These are phyloP conservation scores for Amia ocellicauda DNA, from an alignment of 2,113 vertebrate genomes.

Conservation along the genomic window DNA sequence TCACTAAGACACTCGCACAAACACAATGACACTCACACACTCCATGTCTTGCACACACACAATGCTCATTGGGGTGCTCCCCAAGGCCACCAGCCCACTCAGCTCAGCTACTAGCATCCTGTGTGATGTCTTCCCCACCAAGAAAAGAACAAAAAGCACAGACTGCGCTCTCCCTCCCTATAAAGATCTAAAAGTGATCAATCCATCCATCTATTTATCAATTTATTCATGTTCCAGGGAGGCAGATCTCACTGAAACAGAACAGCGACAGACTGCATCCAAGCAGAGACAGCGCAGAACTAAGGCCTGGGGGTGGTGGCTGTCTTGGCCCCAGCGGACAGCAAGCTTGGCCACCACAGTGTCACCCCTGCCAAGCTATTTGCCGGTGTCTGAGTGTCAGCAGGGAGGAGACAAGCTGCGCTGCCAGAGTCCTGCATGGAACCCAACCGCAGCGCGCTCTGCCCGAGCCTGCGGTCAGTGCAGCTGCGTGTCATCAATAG, in stretches of 20 bases:
- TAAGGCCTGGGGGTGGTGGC: neutral
- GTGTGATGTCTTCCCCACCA: neutral
- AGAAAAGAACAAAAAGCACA: neutral
- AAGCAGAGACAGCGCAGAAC: neutral
- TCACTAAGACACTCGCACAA: slow-evolving; percentile 24
- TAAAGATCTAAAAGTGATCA: too few relatives aligned
- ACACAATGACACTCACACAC: slow-evolving; percentile 21
- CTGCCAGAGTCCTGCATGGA: neutral
- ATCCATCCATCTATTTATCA: too few relatives aligned
- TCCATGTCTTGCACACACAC: slow-evolving; percentile 19
- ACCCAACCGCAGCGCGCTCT: neutral
- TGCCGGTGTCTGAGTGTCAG: neutral
- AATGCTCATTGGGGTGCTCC: too few relatives aligned
- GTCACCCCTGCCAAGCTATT: neutral
- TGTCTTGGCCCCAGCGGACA: neutral
- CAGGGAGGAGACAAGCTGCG: neutral
- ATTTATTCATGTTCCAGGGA: too few relatives aligned
- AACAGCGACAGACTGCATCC: neutral
- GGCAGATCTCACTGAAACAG: too few relatives aligned
- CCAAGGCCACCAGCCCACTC: slow-evolving; percentile 3
- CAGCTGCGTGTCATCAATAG: neutral
- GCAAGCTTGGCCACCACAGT: neutral
- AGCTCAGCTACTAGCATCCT: slow-evolving; percentile 11
- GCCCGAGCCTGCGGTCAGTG: neutral
- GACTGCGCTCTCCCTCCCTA: too few relatives aligned